phyloP scores from a whole-genome alignment of 2,113 vertebrate genomes.

The Pelobates fuscus region DNA sequence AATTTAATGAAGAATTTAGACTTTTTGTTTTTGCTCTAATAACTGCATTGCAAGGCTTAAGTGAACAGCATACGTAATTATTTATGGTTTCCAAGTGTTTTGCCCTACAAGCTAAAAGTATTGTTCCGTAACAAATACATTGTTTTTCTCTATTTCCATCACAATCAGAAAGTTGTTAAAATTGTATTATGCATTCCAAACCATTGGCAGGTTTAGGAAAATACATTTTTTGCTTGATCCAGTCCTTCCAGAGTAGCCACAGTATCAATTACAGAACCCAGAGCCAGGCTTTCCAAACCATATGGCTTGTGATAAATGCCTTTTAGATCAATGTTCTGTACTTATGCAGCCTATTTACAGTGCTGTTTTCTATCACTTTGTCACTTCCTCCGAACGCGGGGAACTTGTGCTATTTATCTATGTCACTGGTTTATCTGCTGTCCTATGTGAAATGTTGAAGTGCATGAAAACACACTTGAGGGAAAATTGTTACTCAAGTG shows the following conservation, averaged over 20 bases:
- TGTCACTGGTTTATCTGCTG: background rate
- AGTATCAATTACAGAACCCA: slow-evolving; percentile 25
- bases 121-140: background rate
- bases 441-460: background rate
- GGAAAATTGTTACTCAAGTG: slow-evolving; percentile 50
- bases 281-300: background rate
- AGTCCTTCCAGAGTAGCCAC: slow-evolving; percentile 20
- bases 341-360: slow-evolving; percentile 31
- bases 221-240: no score
- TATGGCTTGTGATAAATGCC: slow-evolving; percentile 21
- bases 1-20: background rate
- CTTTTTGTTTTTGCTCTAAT: slow-evolving; percentile 30
- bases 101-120: background rate
- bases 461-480: slow-evolving; percentile 17
- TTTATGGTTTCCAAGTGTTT: slow-evolving; percentile 16
- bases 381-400: slow-evolving; percentile 15
- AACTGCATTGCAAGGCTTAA: background rate
- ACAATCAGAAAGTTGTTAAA: no score
- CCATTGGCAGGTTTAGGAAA: no score
- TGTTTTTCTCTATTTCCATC: background rate
- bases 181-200: no score
- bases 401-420: slow-evolving; percentile 12
- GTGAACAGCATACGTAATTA: slow-evolving; percentile 27
- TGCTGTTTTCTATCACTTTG: slow-evolving; percentile 3
- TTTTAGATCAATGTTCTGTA: slow-evolving; percentile 41